Evolutionary conservation across 2,888 invertebrate genomes (phyloP), one percentile per base, ranked within the genome.

Genomic region (Idaea aversata): DNA sequence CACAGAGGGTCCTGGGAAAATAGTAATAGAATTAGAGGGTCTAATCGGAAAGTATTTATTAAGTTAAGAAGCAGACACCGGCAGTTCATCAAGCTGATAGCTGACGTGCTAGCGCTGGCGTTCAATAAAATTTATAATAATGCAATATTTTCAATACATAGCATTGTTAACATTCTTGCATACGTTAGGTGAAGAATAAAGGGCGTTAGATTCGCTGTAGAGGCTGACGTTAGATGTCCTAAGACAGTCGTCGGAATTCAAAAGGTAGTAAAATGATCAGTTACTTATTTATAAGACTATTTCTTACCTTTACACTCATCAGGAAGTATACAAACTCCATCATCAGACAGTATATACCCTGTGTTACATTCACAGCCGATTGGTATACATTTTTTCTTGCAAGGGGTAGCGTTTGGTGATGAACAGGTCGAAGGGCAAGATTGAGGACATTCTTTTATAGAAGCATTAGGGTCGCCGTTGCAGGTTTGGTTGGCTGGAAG

Each of bases 341-440:
- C 13, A 16, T 74, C 65, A 4, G 72, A 75, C 13, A 72, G 67
- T 7, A 86, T 59, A 59, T 75, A 80, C 1, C 84, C 84, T 15
- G 75, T 63, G 15, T 79, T 70, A 64, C 86, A 86, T 70, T 79
- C 72, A 35, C 85, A 86, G 5, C 78, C 84, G 0, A 83, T 69
- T 3, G 76, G 69, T 0, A 73, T 70, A 34, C 77, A 76, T 35
- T 25, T 67, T 15, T 38, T 79, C 58, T 72, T 73, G 65, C 85
- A 85, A 0, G 67, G 69, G 0, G 15, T 3, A 1, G 79, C 72
- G 59, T 81, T 70, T 1, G 81, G 85, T 15, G 75, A 60, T 0
- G 70, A 58, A 34, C 85, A 85, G 1, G 80, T 83, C 3, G 85
- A 76, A 0, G 81, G 82, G 2, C 85, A 85, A 0, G 82, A 72